Base-by-base conservation (phyloP, 2,113 vertebrate genomes). In the Lynx canadensis region DNA sequence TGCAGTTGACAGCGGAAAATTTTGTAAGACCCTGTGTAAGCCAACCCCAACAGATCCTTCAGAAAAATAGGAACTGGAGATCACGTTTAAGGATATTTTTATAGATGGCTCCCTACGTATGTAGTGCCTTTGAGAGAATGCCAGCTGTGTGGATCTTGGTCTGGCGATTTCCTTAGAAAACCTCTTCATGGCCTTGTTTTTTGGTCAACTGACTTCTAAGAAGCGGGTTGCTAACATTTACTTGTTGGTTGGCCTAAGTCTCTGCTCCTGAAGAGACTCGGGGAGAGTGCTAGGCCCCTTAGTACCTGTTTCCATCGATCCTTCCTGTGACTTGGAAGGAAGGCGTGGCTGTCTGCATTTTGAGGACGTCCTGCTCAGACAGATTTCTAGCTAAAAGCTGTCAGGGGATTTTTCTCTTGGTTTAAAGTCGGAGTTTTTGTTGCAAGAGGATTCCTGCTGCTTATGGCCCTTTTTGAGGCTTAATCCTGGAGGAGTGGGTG, bases 391-490 rank as follows among this genome's bases (percentile, higher is more conserved):
- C 31, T 21, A 21, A 63, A 83, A 60, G 31, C 36, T 3, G 11
- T 38, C 76, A 19, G 38, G n/a, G n/a, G 21, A 25, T 73, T 71
- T 76, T 60, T 86, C 57, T 82, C 4, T 78, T 71, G 13, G 29
- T 65, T 55, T 65, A 18, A 5, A 19, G 7, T 21, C 33, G 52
- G 69, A 38, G 36, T 55, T 80, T 92, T 60, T 73, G 55, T 55
- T 27, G 57, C 21, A 10, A 1, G 12, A 33, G 33, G 68, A 19
- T 48, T 33, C 68, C 31, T 45, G 21, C 3, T 60, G 52, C 27
- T 52, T 36, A 3, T 27, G 1, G 11, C 3, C 1, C 21, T 18
- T 21, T 60, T 21, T 4, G 65, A 15, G 19, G 8, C 0, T 2
- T 50, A 7, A 14, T 5, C 36, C 23, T 16, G 31, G 66, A 89